Evolutionary conservation across 2,797 vertebrate genomes (phyloP).

Genomic region (Neosilurus hyrtlii): DNA sequence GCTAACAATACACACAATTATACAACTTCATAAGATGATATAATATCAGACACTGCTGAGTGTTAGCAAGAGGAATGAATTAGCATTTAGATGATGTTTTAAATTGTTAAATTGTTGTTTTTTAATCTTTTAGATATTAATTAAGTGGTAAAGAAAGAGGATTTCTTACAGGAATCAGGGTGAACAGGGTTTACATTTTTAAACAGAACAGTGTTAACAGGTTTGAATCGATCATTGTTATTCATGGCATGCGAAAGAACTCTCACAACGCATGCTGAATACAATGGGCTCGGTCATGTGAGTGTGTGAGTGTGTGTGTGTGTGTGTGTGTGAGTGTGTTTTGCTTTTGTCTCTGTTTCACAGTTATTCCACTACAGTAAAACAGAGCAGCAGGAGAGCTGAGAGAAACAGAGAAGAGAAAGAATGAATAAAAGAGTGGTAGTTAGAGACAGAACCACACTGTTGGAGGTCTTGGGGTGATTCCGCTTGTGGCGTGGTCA

Average conservation of each 20-base stretch:
- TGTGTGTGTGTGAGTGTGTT: conserved; percentile 38
- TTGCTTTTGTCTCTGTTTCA: conserved; percentile 47
- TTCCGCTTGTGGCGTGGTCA: conserved; percentile 27
- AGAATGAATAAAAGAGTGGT: conserved; percentile 35
- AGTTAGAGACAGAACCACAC: conserved; percentile 39
- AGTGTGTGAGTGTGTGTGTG: conserved; percentile 38
- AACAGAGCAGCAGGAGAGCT: conserved; percentile 42
- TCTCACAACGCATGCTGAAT: conserved; percentile 61
- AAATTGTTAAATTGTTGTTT: neutral
- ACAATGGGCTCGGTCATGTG: conserved; percentile 68
- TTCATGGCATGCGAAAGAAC: conserved; percentile 65
- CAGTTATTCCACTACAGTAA: conserved; percentile 46
- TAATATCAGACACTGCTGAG: neutral
- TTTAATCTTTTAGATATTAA: conserved; percentile 6
- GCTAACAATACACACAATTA: too few species aligned
- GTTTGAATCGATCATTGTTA: conserved; percentile 66
- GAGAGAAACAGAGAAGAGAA: conserved; percentile 5
- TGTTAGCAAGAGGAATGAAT: neutral
- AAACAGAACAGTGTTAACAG: conserved; percentile 25
- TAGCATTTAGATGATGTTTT: neutral
- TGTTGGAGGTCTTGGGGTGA: conserved; percentile 30
- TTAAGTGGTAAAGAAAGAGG: neutral
- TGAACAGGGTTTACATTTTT: conserved; percentile 6
- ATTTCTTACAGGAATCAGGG: neutral
- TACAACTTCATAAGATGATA: neutral